A percentile compares a stretch with the other conserved stretches of the same genome.
phyloP scores from a whole-genome alignment of 2,113 vertebrate species.

The Alligator mississippiensis region DNA sequence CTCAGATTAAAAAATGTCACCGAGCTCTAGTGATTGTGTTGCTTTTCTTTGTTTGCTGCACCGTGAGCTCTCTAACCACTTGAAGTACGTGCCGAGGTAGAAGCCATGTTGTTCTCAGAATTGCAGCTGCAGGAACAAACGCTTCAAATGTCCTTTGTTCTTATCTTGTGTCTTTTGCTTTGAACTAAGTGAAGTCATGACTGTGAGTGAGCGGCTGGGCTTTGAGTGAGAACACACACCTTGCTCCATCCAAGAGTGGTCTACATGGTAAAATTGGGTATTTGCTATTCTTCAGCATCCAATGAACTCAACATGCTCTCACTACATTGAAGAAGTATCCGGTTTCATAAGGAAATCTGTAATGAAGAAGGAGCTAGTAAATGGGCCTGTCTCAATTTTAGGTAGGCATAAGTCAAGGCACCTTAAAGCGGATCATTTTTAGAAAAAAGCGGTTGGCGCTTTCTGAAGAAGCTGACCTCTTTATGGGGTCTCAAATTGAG shows the following conservation, averaged over 20 bases:
- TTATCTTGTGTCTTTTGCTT: neutral
- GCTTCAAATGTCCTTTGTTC: neutral
- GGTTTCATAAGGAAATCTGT: neutral
- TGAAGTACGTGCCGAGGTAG: neutral
- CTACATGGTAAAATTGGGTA: neutral
- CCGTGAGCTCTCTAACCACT: neutral
- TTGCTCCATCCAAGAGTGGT: neutral
- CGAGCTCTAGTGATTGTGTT: neutral
- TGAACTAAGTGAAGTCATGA: neutral
- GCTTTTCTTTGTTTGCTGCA: neutral
- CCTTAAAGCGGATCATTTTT: neutral
- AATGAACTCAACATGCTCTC: neutral
- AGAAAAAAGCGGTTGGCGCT: neutral
- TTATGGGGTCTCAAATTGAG: neutral
- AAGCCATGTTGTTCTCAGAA: neutral
- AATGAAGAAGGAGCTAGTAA: neutral
- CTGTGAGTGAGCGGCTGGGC: neutral
- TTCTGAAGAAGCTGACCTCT: neutral
- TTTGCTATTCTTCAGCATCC: neutral
- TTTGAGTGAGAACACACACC: neutral
- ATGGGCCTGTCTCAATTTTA: neutral
- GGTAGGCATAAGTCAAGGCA: neutral
- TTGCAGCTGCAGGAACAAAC: neutral
- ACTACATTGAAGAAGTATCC: neutral
- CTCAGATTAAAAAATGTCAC: neutral